Evolutionary conservation across 2,888 invertebrate genomes (phyloP), one percentile per base, ranked within the genome.

Genomic region (Maniola hyperantus): DNA sequence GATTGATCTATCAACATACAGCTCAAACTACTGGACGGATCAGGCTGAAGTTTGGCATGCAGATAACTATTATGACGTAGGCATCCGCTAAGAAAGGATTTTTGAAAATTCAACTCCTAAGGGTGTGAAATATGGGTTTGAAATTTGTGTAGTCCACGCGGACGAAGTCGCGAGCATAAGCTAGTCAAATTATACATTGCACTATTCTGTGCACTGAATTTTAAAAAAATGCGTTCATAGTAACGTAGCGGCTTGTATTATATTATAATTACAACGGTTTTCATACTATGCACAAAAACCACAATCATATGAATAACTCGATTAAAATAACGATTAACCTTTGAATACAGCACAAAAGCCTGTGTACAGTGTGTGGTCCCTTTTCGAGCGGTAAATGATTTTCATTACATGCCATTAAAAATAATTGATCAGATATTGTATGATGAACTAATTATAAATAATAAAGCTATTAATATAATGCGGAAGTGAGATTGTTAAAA

Each of bases 311-410:
- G 69, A 72, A 71, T 65, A 70, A 66, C 61, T 60, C 67, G 71
- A 72, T 75, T 71, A 71, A 66, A 72, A 68, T 60, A 65, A 67
- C 72, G 65, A 74, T 73, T 76, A 74, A 75, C 73, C 73, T 73
- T 74, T 73, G 18, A 71, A 61, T 48, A 72, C 70, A 69, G 70
- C 67, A 72, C 65, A 65, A 67, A 57, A 69, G 63, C 54, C 70
- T 67, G 66, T 66, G 65, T 63, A 20, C 51, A 53, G 20, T 64
- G 70, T 67, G 72, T 66, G 69, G 72, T 69, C 51, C 48, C 65
- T 67, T 63, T 65, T 50, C 54, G 36, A 60, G 67, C 72, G 67
- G 62, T 55, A 62, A 64, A 67, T 65, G 66, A 67, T 71, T 71
- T 69, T 59, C 69, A 70, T 70, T 70, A 65, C 46, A 59, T 62